phyloP scores from a whole-genome alignment of 53 echinoderm and acorn worm species.

The Zoroaster sp. region DNA sequence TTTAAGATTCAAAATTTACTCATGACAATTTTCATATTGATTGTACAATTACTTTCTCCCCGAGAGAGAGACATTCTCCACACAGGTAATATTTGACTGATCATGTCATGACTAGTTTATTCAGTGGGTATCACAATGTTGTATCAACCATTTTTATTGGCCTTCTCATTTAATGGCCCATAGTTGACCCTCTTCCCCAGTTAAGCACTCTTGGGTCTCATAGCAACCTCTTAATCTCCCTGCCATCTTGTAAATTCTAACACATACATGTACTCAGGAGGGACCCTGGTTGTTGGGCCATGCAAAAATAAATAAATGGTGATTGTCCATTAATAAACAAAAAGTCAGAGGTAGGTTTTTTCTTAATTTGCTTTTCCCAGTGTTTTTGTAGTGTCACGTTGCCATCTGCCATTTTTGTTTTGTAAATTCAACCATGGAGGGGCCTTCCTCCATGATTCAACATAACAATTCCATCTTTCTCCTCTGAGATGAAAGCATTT shows the following conservation, averaged over 20 bases:
- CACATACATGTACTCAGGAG: slow-evolving; percentile 6
- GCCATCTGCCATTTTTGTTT: no score
- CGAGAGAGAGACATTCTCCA: no score
- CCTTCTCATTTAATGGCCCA: neutral
- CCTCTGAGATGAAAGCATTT: no score
- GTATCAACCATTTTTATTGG: neutral
- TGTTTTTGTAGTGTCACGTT: no score
- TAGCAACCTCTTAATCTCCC: slow-evolving; percentile 22
- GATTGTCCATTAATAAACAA: neutral
- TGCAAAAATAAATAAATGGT: neutral
- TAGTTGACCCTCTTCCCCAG: neutral
- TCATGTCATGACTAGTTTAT: neutral
- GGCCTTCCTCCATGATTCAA: no score
- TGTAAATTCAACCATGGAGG: no score
- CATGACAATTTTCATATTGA: no score
- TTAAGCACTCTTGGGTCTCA: neutral
- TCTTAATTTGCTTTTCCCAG: no score
- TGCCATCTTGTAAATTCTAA: slow-evolving; percentile 44
- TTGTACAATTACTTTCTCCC: no score
- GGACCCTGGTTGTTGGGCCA: neutral
- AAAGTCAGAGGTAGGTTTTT: neutral
- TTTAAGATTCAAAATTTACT: no score
- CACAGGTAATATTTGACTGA: neutral
- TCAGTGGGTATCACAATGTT: neutral
- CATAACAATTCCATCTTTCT: no score